These are phyloP conservation scores for Drosophila borealis DNA, from an alignment of 2,888 invertebrate genomes.

Conservation along the genomic window DNA sequence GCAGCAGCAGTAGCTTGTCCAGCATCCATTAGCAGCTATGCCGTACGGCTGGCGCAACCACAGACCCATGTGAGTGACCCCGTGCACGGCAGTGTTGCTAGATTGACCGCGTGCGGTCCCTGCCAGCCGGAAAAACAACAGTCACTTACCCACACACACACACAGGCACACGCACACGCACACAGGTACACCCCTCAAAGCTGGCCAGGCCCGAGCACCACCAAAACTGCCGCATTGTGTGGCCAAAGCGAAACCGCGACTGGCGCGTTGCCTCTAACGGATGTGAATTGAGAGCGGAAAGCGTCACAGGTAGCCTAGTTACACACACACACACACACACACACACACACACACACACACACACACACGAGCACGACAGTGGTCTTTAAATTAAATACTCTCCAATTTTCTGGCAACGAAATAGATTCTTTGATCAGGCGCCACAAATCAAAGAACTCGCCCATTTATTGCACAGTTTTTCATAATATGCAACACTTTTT, in stretches of 20 bases:
- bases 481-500: neutral
- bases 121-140: slow-evolving; percentile 34
- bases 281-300: slow-evolving; percentile 71
- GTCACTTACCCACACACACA: slow-evolving; percentile 1
- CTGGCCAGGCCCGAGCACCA: slow-evolving; percentile 29
- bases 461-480: neutral
- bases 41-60: slow-evolving; percentile 45
- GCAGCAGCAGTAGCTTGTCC: slow-evolving; percentile 10
- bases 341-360: neutral
- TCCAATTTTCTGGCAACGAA: neutral
- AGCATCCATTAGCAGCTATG: slow-evolving; percentile 59
- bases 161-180: neutral
- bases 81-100: slow-evolving; percentile 13
- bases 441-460: neutral
- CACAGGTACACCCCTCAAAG: neutral
- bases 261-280: slow-evolving; percentile 43
- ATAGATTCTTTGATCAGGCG: neutral
- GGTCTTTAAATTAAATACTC: neutral
- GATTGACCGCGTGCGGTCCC: slow-evolving; percentile 33
- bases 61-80: slow-evolving; percentile 62
- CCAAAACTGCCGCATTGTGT: slow-evolving; percentile 65
- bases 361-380: slow-evolving; percentile 20
- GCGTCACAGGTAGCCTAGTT: slow-evolving; percentile 55
- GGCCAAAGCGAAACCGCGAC: slow-evolving; percentile 65
- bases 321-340: neutral